Percentiles rank a stretch among this genome's conserved stretches.
Evolutionary conservation across 2,113 vertebrate genomes (phyloP).

Genomic region (Tursiops truncatus): DNA sequence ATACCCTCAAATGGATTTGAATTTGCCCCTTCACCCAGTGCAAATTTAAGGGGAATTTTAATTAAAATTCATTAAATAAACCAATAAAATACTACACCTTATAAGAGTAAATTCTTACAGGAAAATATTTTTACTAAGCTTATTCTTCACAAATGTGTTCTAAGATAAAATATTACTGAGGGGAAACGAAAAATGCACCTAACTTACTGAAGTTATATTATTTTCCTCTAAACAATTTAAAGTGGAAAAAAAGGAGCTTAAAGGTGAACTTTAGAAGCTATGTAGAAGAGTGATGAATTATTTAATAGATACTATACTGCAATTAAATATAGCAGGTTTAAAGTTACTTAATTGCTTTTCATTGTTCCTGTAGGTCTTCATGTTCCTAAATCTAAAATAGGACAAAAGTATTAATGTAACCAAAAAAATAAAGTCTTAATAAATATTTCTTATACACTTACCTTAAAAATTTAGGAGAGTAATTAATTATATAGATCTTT

Average conservation of each 20-base stretch:
- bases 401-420: conserved; percentile 56
- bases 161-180: conserved; percentile 35
- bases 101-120: background rate
- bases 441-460: background rate
- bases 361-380: conserved; percentile 37
- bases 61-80: conserved; percentile 48
- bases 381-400: conserved; percentile 73
- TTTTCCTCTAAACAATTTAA: conserved; percentile 28
- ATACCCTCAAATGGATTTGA: background rate
- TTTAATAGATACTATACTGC: conserved; percentile 39
- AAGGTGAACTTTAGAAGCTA: conserved; percentile 40
- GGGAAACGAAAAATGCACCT: conserved; percentile 7
- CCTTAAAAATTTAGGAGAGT: background rate
- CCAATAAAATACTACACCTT: background rate
- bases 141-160: conserved; percentile 25
- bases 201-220: background rate
- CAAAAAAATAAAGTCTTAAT: conserved; percentile 12
- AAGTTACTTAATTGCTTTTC: conserved; percentile 78
- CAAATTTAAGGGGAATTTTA: conserved; percentile 7
- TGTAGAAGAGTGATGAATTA: conserved; percentile 57
- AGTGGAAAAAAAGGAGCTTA: background rate
- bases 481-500: background rate
- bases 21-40: background rate
- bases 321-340: conserved; percentile 62
- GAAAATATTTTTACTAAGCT: conserved; percentile 24